Evolutionary conservation across 2,797 vertebrate species (phyloP).

Genomic region (Dallia pectoralis): DNA sequence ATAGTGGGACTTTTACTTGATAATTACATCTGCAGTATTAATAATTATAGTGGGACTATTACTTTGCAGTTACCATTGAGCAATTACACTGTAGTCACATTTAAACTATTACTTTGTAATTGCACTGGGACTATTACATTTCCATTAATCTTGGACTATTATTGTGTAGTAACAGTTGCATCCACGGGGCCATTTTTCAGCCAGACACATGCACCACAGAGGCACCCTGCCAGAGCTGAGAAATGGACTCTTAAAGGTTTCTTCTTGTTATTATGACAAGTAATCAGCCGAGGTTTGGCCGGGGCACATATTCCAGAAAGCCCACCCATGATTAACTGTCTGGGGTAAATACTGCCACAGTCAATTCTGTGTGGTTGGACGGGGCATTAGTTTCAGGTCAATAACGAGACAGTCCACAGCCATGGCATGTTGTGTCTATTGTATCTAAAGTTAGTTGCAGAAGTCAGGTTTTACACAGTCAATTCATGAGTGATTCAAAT

Average conservation of each 20-base stretch:
- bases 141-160: background rate
- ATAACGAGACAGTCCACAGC: background rate
- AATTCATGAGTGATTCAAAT: too few relatives aligned
- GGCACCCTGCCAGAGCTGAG: background rate
- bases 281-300: background rate
- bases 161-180: background rate
- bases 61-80: too few relatives aligned
- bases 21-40: background rate
- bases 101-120: too few relatives aligned
- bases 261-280: background rate
- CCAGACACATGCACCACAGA: background rate
- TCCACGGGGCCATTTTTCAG: background rate
- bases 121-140: too few relatives aligned
- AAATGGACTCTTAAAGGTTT: background rate
- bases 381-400: background rate
- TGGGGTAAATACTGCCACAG: constrained; percentile 32
- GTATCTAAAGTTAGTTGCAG: background rate
- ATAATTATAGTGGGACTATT: too few relatives aligned
- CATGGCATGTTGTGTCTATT: background rate
- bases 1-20: background rate
- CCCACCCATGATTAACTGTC: constrained; percentile 16
- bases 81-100: too few relatives aligned
- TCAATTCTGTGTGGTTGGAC: background rate
- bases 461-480: too few relatives aligned
- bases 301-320: background rate